Evolutionary conservation across 1,140 invertebrate species (phyloP).

Genomic region (Telenomus remus): DNA sequence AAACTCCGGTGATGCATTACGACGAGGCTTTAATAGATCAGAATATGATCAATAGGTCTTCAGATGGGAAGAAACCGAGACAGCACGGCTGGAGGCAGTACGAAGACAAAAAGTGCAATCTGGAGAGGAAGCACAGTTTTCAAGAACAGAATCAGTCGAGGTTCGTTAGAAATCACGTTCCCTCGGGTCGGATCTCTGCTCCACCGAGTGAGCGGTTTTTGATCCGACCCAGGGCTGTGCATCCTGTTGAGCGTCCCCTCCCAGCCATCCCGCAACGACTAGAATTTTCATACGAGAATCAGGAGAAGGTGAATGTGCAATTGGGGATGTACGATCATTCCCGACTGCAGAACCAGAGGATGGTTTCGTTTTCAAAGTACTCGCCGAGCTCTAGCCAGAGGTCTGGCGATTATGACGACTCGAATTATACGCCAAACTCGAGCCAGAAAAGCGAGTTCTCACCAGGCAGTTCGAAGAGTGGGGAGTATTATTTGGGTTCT

Average conservation of each 20-base stretch:
- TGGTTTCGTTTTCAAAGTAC: constrained; percentile 58
- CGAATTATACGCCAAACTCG: constrained; percentile 70
- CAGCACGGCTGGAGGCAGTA: constrained; percentile 54
- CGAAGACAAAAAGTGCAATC: constrained; percentile 53
- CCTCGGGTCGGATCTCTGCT: constrained; percentile 69
- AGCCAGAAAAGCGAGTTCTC: constrained; percentile 73
- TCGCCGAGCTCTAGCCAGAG: constrained; percentile 69
- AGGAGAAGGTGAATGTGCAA: constrained; percentile 40
- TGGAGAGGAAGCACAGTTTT: constrained; percentile 71
- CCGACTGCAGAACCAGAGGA: constrained; percentile 34
- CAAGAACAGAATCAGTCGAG: constrained; percentile 63
- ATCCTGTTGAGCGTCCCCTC: constrained; percentile 67
- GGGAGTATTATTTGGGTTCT: constrained; percentile 70
- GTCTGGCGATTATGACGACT: constrained; percentile 70
- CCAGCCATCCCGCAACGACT: constrained; percentile 68
- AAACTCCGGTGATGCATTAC: constrained; percentile 57
- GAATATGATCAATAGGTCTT: constrained; percentile 59
- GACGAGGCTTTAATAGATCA: constrained; percentile 66
- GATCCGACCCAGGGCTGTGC: constrained; percentile 63
- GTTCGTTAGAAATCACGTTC: constrained; percentile 66
- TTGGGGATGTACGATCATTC: constrained; percentile 19
- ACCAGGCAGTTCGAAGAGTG: constrained; percentile 70
- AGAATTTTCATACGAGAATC: constrained; percentile 65
- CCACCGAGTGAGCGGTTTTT: constrained; percentile 66
- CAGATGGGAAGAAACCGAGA: constrained; percentile 58